Base-by-base conservation (phyloP, 1,140 invertebrate genomes). In the Pectinophora gossypiella region DNA sequence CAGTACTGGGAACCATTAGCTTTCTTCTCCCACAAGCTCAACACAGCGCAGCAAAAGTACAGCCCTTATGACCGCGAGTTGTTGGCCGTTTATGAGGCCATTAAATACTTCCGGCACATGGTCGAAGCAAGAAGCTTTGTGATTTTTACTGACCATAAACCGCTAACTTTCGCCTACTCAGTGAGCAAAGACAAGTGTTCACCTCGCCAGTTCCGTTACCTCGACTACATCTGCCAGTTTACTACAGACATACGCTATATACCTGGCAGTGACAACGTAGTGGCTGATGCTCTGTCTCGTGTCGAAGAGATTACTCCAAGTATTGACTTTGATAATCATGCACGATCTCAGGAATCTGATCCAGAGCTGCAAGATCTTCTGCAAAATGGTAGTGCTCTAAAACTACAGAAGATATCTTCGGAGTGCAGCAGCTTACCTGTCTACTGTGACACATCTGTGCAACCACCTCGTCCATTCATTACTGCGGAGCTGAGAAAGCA, bases 161-260 rank as follows among this genome's bases (percentile, higher is more conserved):
- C n/a, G n/a, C n/a, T n/a, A n/a, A n/a, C n/a, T n/a, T n/a, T n/a
- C n/a, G n/a, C n/a, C n/a, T n/a, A n/a, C n/a, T n/a, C n/a, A n/a
- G n/a, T n/a, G n/a, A n/a, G n/a, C n/a, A n/a, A n/a, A n/a, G n/a
- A n/a, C n/a, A n/a, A n/a, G n/a, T n/a, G n/a, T n/a, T n/a, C n/a
- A n/a, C n/a, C n/a, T n/a, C n/a, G n/a, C n/a, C 43, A 45, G 12
- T 45, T 21, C 20, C 12, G 48, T 12, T 58, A 69, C 27, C 43
- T 74, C 0, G 57, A 74, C 20, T 72, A 22, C 44, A 68, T 76
- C n/a, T 35, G 58, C 0, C 63, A 80, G 36, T 64, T 67, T 40
- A 56, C 61, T 7, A 69, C 60, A 0, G 56, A 70, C 13, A 63
- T 80, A 12, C 7, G 56, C 6, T 56, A 82, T 22, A 51, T 81